Evolutionary conservation across 2,113 vertebrate genomes (phyloP).

Genomic region (Sorex fumeus): DNA sequence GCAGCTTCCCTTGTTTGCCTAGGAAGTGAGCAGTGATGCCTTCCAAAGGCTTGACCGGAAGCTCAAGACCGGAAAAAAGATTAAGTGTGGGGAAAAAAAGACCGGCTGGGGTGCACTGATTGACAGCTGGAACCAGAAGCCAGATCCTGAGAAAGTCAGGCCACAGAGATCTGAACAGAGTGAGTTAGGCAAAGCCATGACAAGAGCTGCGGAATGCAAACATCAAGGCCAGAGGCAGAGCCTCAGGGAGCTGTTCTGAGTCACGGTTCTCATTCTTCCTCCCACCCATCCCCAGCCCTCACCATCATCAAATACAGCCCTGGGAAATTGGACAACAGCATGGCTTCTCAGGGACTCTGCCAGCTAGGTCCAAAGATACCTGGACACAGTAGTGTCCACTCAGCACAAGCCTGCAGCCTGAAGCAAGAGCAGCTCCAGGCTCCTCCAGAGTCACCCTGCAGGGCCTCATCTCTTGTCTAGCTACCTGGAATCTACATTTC

Average conservation of each 20-base stretch:
- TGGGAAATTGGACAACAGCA: background rate
- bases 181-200: background rate
- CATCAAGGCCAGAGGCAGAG: background rate
- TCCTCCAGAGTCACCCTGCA: background rate
- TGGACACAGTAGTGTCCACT: background rate
- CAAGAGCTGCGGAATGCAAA: background rate
- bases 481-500: background rate
- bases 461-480: background rate
- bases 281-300: too few species aligned
- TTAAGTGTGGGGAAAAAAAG: background rate
- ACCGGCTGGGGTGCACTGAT: background rate
- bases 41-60: background rate
- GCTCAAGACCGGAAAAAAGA: background rate
- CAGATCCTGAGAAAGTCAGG: conserved; percentile 34
- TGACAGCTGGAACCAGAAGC: background rate
- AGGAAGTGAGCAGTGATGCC: background rate
- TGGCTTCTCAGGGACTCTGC: background rate
- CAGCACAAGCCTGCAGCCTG: too few species aligned
- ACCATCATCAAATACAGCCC: background rate
- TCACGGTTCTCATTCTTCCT: background rate
- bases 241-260: background rate
- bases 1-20: background rate
- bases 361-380: background rate
- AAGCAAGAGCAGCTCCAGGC: background rate
- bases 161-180: conserved; percentile 21